A percentile compares a stretch with the other conserved stretches of the same genome.
phyloP scores from a whole-genome alignment of 2,113 vertebrate species.

The Poecile atricapillus region DNA sequence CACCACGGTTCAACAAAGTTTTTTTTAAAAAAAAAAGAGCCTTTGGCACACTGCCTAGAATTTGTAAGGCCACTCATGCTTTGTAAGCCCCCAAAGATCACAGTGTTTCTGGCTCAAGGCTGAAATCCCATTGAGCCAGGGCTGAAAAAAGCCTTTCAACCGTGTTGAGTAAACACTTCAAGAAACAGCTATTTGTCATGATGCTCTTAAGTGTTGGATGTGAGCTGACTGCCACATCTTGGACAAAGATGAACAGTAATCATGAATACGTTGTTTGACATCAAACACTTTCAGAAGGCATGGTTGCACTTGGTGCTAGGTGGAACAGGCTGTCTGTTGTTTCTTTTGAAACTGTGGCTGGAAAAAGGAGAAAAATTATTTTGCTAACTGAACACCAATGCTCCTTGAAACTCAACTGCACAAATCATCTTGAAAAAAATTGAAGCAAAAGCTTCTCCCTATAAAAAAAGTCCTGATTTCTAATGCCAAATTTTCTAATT shows the following conservation, averaged over 20 bases:
- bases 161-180: background rate
- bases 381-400: background rate
- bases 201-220: background rate
- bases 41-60: slow-evolving; percentile 71
- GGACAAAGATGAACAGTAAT: background rate
- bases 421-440: background rate
- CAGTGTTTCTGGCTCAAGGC: slow-evolving; percentile 34
- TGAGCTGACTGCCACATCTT: background rate
- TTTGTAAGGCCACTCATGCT: slow-evolving; percentile 47
- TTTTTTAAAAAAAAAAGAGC: background rate
- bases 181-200: background rate
- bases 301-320: background rate
- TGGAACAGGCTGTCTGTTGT: background rate
- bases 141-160: background rate
- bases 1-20: slow-evolving; percentile 61
- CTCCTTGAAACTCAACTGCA: background rate
- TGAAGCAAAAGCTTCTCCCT: background rate
- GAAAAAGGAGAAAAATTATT: background rate
- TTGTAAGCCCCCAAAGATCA: slow-evolving; percentile 50
- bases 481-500: background rate
- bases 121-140: slow-evolving; percentile 12
- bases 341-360: background rate
- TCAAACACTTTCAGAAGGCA: background rate
- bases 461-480: background rate
- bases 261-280: background rate